These are phyloP conservation scores for Cataglyphis albicans DNA, from an alignment of 2,888 invertebrate genomes.

Conservation along the genomic window DNA sequence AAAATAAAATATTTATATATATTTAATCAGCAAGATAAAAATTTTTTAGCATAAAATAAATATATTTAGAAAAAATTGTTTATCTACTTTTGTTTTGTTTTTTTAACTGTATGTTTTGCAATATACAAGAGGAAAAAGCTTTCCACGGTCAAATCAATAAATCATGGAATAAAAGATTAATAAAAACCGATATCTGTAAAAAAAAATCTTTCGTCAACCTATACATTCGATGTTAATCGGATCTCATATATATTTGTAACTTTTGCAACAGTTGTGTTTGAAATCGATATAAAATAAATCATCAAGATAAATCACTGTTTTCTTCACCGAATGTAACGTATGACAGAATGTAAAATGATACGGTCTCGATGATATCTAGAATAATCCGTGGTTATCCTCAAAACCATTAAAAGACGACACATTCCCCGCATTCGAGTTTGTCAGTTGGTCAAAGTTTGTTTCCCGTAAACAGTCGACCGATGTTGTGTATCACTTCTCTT, in stretches of 20 bases:
- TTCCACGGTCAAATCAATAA: slow-evolving; percentile 24
- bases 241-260: slow-evolving; percentile 13
- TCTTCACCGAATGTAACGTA: background rate
- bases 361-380: slow-evolving; percentile 12
- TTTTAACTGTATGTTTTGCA: slow-evolving; percentile 6
- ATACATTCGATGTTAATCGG: background rate
- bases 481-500: background rate
- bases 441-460: slow-evolving; percentile 4
- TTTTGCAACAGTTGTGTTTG: background rate
- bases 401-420: background rate
- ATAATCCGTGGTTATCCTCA: slow-evolving; percentile 9
- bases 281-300: background rate
- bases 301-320: slow-evolving; percentile 25
- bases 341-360: slow-evolving; percentile 9
- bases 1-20: background rate
- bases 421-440: slow-evolving; percentile 1
- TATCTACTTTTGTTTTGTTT: slow-evolving; percentile 15
- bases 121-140: background rate
- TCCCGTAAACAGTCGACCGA: background rate
- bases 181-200: background rate
- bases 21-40: background rate
- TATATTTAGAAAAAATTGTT: background rate
- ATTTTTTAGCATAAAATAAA: background rate
- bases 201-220: background rate
- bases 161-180: background rate